Percentiles rank a stretch among this genome's conserved stretches.
Conservation (phyloP, 2,888 invertebrate genomes). For the Panopea generosa region DNA sequence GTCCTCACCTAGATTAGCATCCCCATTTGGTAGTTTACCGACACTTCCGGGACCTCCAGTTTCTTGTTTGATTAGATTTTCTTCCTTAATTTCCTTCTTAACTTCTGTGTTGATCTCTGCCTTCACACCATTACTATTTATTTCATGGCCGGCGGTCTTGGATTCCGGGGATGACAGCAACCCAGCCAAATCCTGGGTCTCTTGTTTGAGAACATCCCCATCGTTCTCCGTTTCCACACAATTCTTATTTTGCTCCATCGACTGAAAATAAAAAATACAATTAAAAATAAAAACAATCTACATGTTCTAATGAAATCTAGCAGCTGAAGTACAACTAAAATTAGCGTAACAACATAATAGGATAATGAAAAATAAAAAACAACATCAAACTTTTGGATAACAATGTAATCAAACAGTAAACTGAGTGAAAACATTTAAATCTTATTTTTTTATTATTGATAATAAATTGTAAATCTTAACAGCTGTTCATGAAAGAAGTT, state of each 20-base stretch:
- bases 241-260: slow-evolving; percentile 56
- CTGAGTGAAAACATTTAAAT: no score
- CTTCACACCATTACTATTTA: slow-evolving; percentile 69
- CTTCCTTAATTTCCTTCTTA: slow-evolving; percentile 78
- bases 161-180: slow-evolving; percentile 57
- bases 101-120: slow-evolving; percentile 68
- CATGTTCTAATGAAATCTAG: no score
- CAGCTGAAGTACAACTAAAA: no score
- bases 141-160: slow-evolving; percentile 60
- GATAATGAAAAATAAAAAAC: no score
- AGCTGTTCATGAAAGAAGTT: no score
- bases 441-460: no score
- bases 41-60: slow-evolving; percentile 55
- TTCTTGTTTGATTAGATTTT: slow-evolving; percentile 56
- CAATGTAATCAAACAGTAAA: no score
- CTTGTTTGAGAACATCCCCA: slow-evolving; percentile 61
- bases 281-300: neutral
- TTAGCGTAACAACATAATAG: no score
- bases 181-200: slow-evolving; percentile 58
- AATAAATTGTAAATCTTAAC: no score
- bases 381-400: no score
- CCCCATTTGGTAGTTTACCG: slow-evolving; percentile 62
- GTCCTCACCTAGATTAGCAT: slow-evolving; percentile 54
- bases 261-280: slow-evolving; percentile 38
- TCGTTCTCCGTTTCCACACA: slow-evolving; percentile 56